Conservation (phyloP, 2,888 invertebrate species). For the Synergus itoensis region DNA sequence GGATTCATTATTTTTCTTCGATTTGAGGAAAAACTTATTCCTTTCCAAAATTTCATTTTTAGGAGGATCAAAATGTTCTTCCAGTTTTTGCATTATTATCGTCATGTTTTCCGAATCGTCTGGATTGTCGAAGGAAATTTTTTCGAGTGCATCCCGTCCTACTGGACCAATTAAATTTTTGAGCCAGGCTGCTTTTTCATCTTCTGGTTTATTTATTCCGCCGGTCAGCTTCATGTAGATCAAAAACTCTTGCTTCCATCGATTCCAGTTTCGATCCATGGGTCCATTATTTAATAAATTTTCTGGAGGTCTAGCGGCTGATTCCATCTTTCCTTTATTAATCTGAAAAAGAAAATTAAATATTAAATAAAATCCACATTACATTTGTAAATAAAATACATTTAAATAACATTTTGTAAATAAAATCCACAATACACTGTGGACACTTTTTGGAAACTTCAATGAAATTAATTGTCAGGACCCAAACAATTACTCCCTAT, state of each 20-base stretch:
- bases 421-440: no score
- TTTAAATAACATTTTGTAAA: no score
- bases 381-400: no score
- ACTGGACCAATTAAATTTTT: constrained; percentile 49
- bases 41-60: constrained; percentile 51
- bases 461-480: no score
- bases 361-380: no score
- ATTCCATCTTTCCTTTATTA: constrained; percentile 36
- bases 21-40: constrained; percentile 49
- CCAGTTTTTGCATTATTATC: constrained; percentile 50
- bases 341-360: no score
- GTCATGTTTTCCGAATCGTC: constrained; percentile 44
- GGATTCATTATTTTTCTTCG: constrained; percentile 47
- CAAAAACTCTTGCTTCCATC: constrained; percentile 49
- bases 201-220: constrained; percentile 36
- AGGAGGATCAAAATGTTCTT: constrained; percentile 52
- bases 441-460: no score
- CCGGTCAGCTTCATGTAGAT: constrained; percentile 51
- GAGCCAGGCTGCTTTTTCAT: constrained; percentile 45
- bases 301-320: constrained; percentile 47
- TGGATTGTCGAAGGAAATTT: constrained; percentile 46
- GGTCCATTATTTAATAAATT: constrained; percentile 42
- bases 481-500: no score
- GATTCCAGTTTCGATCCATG: constrained; percentile 53
- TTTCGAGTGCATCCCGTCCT: constrained; percentile 47